Percentiles rank a stretch among this genome's conserved stretches.
Conservation (phyloP, 2,888 invertebrate genomes). For the Eutolmus rufibarbis region DNA sequence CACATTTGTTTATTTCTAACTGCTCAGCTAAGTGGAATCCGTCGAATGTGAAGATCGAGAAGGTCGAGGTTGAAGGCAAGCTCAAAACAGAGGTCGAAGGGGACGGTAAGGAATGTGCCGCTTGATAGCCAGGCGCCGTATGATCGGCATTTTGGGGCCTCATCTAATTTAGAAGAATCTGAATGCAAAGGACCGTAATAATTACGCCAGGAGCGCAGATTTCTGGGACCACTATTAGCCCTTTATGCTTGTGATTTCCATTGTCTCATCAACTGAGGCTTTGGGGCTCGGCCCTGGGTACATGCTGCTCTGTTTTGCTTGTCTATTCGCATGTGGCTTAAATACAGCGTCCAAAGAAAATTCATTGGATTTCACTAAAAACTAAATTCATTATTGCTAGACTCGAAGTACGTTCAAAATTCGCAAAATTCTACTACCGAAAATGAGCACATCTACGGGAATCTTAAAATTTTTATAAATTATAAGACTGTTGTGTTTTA, state of each 20-base stretch:
- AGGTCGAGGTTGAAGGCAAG: neutral
- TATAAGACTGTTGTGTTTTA: no score
- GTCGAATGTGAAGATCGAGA: slow-evolving; percentile 18
- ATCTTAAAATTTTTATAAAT: no score
- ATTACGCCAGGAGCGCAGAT: neutral
- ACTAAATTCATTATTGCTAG: neutral
- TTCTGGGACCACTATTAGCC: neutral
- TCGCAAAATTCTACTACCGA: neutral
- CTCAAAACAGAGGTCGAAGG: slow-evolving; percentile 39
- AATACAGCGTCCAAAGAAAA: neutral
- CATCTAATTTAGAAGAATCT: neutral
- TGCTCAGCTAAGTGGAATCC: slow-evolving; percentile 39
- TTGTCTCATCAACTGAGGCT: neutral
- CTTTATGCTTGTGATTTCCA: neutral
- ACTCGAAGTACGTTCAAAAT: no score
- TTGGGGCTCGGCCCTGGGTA: neutral
- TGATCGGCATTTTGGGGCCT: neutral
- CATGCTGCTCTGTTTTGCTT: neutral
- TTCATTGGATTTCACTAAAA: neutral
- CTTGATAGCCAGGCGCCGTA: neutral
- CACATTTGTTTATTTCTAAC: neutral
- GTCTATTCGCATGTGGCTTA: neutral
- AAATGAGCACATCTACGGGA: no score
- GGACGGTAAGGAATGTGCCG: slow-evolving; percentile 30
- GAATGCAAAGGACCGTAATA: neutral